Percentiles rank a stretch among this genome's conserved stretches.
Conservation (phyloP, 2,113 vertebrate genomes). For the Bombycilla garrulus region DNA sequence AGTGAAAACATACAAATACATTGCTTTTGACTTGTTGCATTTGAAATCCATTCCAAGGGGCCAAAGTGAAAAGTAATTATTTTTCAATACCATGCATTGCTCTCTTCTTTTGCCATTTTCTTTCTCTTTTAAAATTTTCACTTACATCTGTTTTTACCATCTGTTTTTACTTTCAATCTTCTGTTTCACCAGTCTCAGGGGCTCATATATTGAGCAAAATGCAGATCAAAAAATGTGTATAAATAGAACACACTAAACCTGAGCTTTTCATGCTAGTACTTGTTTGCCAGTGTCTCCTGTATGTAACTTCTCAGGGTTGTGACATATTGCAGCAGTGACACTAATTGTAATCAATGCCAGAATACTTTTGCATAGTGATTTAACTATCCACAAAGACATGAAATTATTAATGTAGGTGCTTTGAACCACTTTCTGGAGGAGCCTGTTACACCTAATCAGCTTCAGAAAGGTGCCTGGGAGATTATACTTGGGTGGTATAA, state of each 20-base stretch:
- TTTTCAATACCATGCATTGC: neutral
- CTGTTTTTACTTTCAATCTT: neutral
- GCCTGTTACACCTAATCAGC: conserved; percentile 2
- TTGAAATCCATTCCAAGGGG: neutral
- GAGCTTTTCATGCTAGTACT: neutral
- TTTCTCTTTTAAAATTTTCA: neutral
- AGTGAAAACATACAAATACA: neutral
- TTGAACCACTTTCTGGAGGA: conserved; percentile 32
- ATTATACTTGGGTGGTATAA: conserved; percentile 59
- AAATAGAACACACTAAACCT: neutral
- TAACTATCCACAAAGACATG: neutral
- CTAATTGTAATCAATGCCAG: neutral
- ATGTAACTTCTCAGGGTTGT: neutral
- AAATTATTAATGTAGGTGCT: conserved; percentile 9
- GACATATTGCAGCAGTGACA: neutral
- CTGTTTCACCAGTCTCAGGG: neutral
- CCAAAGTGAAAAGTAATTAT: neutral
- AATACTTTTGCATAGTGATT: neutral
- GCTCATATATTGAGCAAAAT: neutral
- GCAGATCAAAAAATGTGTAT: neutral
- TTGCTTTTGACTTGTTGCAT: neutral
- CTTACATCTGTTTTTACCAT: neutral
- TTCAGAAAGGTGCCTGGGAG: conserved; percentile 51
- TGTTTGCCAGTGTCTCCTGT: neutral
- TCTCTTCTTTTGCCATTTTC: neutral